These are phyloP conservation scores for Pleuronectes platessa DNA, from an alignment of 2,113 vertebrate species.

Conservation along the genomic window DNA sequence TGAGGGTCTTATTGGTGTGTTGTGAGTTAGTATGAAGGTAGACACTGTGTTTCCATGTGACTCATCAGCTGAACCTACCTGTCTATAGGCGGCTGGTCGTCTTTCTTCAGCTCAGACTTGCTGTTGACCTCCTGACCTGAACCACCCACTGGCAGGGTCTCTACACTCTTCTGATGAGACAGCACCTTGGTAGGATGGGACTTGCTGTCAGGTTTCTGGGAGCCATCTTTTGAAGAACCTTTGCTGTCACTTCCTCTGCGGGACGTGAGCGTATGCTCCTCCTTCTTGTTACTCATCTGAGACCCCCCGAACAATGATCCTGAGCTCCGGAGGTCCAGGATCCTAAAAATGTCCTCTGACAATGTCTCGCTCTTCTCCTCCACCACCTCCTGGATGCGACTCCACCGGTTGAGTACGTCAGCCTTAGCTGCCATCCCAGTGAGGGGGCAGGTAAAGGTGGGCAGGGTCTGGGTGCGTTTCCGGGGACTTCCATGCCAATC, in stretches of 20 bases:
- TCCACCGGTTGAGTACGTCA: slow-evolving; percentile 74
- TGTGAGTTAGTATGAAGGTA: background rate
- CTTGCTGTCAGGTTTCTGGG: slow-evolving; percentile 20
- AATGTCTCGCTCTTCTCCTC: slow-evolving; percentile 86
- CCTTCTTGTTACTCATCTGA: slow-evolving; percentile 43
- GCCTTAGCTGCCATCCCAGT: slow-evolving; percentile 59
- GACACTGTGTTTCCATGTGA: background rate
- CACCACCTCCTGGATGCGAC: slow-evolving; percentile 53
- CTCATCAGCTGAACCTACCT: slow-evolving; percentile 64
- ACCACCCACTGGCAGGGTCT: slow-evolving; percentile 5
- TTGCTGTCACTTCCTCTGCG: slow-evolving; percentile 52
- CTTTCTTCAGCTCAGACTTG: slow-evolving; percentile 32
- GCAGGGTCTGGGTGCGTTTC: slow-evolving; percentile 95
- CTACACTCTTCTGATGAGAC: slow-evolving; percentile 6
- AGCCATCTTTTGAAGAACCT: slow-evolving; percentile 29
- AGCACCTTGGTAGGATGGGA: background rate
- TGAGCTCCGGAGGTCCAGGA: slow-evolving; percentile 80
- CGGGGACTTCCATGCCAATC: slow-evolving; percentile 80
- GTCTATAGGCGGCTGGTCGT: slow-evolving; percentile 32
- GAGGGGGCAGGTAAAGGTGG: slow-evolving; percentile 81
- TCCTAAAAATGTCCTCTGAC: slow-evolving; percentile 89
- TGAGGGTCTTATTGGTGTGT: background rate
- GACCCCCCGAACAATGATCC: slow-evolving; percentile 45
- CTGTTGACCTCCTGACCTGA: slow-evolving; percentile 43
- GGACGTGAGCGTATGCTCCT: slow-evolving; percentile 36